Base-by-base conservation (phyloP, 2,797 vertebrate genomes). In the Tapirus indicus region DNA sequence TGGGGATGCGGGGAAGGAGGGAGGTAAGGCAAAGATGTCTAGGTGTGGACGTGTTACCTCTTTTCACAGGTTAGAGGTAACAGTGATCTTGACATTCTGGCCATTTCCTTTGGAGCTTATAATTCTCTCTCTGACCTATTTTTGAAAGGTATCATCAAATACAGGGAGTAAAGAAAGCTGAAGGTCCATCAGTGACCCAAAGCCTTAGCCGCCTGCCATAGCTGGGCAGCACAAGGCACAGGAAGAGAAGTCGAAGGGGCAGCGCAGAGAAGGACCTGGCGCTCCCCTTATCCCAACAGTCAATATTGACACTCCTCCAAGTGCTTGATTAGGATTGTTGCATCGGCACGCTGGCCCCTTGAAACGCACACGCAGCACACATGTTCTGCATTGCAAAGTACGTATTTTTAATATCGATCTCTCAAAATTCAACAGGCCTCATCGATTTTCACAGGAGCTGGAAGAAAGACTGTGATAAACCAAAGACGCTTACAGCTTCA, bases 391-490 rank as follows among this genome's bases (percentile, higher is more conserved):
- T 98, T 97, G 96, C 97, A 98, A 97, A 97, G 83, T 25, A 54
- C 0, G 4, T 95, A 68, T 97, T 98, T 97, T 97, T 97, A 95
- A 97, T 97, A 97, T 97, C 23, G 97, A 98, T 98, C 78, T 93
- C 82, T 88, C 77, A 60, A 91, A 97, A 94, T 86, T 92, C 96
- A 95, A 20, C 92, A 35, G 58, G 85, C 91, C 78, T 66, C 97
- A 98, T 98, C 82, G 98, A 98, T 98, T 97, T 98, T 91, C 95
- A 84, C 47, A 60, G 89, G 78, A 94, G 88, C 35, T 62, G 80
- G 88, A 83, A 97, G 93, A 97, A 95, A 92, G 95, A 44, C 88
- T 52, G 47, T 95, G 95, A 97, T 97, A 94, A 97, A 94, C 96
- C 89, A 92, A 84, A 92, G 89, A 66, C 0, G 41, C 82, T 35